Conservation (phyloP, 2,797 vertebrate species). For the Remorina albescens region DNA sequence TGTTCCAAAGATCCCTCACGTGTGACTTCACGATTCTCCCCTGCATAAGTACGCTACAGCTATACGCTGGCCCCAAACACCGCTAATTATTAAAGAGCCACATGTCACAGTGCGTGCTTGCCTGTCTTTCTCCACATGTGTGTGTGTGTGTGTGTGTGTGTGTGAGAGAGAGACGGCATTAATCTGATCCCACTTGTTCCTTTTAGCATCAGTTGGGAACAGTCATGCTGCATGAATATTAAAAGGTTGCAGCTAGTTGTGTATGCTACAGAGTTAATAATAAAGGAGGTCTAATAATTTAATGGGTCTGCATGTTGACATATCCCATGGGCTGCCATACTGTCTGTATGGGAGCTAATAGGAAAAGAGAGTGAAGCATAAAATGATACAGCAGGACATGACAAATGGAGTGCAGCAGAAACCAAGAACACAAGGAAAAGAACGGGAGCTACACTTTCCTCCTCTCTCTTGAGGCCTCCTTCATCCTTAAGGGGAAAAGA, state of each 20-base stretch:
- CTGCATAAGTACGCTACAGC: conserved; percentile 13
- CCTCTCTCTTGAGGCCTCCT: conserved; percentile 10
- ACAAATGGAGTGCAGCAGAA: conserved; percentile 42
- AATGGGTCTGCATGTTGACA: conserved; percentile 79
- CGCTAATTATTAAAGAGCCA: conserved; percentile 41
- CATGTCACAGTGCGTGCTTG: conserved; percentile 33
- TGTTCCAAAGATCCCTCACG: not conserved
- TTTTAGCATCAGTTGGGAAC: conserved; percentile 65
- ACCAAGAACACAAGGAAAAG: conserved; percentile 25
- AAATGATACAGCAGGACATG: conserved; percentile 53
- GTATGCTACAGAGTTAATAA: conserved; percentile 77
- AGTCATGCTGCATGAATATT: conserved; percentile 79
- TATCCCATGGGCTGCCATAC: conserved; percentile 68
- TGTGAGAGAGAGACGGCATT: conserved; percentile 52
- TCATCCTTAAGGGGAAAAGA: conserved; percentile 21
- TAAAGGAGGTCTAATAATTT: conserved; percentile 82
- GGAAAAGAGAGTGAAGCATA: conserved; percentile 51
- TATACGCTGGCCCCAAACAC: conserved; percentile 12
- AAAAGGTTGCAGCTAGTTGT: conserved; percentile 66
- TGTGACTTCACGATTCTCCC: conserved; percentile 17
- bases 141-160: conserved; percentile 3
- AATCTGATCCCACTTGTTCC: conserved; percentile 55
- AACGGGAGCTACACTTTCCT: conserved; percentile 5
- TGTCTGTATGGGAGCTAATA: conserved; percentile 58
- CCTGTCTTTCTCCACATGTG: conserved; percentile 21